Evolutionary conservation across 2,888 invertebrate genomes (phyloP), one percentile per base, ranked within the genome.

Genomic region (Xestia rhomboidea): DNA sequence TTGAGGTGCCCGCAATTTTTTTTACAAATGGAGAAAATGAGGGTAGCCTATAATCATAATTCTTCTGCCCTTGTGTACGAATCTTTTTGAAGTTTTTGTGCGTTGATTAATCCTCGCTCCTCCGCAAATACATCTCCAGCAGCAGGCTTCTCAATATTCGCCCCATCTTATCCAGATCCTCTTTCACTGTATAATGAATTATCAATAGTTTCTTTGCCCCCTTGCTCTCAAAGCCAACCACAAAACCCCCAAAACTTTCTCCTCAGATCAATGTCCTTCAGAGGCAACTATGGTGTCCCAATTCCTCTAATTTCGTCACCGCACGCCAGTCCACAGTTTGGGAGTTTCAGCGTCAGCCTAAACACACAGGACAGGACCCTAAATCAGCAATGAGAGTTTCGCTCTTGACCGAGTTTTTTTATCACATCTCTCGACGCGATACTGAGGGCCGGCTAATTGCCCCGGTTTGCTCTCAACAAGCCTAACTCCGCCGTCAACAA

Each of bases 381-480:
- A 84, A 84, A 84, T 75, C 83, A 75, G 67, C 71, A 71, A 67
- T 30, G 62, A 69, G 57, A 75, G 73, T 72, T 86, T 78, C 70
- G 60, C 67, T 77, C 79, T 87, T 84, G 85, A 87, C 87, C 79
- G 85, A 80, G 77, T 80, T 88, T 82, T 82, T 75, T 83, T 87
- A 77, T 87, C 73, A 78, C 70, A 81, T 88, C 89, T 77, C 75
- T 60, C 63, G 62, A 27, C 79, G 71, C 76, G 77, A 82, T 77
- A 81, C 86, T 80, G 80, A 82, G 86, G 83, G 79, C 73, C 81
- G 70, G 81, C 87, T 92, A 91, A 92, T 92, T 91, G 92, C 79
- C 87, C 87, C 82, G 88, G 88, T 90, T 91, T 88, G 88, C 86
- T 88, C 86, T 86, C 84, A 81, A 88, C 88, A 89, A 89, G 87